Base-by-base conservation (phyloP, 1,140 invertebrate species). In the Drosophila orena region DNA sequence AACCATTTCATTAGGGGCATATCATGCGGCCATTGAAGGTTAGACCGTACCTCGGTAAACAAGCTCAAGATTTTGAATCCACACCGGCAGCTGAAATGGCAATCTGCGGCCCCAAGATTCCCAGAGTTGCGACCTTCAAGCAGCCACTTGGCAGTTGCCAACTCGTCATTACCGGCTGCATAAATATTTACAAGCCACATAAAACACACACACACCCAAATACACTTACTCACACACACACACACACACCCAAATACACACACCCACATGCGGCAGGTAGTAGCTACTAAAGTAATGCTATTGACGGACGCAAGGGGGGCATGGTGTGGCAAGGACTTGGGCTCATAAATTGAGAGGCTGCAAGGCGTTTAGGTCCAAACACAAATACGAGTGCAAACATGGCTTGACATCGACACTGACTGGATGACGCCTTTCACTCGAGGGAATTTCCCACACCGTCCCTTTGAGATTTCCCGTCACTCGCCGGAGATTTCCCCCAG, bases 121-220 rank as follows among this genome's bases (percentile, higher is more conserved):
- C 35, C 42, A 42, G 42, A 35, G 66, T 38, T 47, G 62, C 73
- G 61, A 76, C 73, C 72, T 76, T 76, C 73, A 58, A 58, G 72
- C 42, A 79, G 43, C 57, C 62, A 73, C 81, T 65, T 80, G 64
- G 54, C 59, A 80, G 73, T 81, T 86, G 70, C 38, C 77, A 85
- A 64, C 65, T 83, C 79, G 71, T 86, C 83, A 86, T 86, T 86
- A 86, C 77, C 58, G 71, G 65, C 49, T 76, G 79, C 79, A 88
- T 86, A 86, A 86, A 88, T 86, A 88, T 86, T 86, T 86, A 88
- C 83, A 88, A 76, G 83, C 61, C 49, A 79, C 79, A 88, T 78
- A 81, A 57, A 72, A 65, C 50, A 44, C 60, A 61, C 43, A 62
- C 34, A 62, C 27, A 61, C 14, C 17, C 17, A 17, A 17, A 17